Evolutionary conservation across 2,888 invertebrate species (phyloP).

Genomic region (Pandemis cinnamomeana): DNA sequence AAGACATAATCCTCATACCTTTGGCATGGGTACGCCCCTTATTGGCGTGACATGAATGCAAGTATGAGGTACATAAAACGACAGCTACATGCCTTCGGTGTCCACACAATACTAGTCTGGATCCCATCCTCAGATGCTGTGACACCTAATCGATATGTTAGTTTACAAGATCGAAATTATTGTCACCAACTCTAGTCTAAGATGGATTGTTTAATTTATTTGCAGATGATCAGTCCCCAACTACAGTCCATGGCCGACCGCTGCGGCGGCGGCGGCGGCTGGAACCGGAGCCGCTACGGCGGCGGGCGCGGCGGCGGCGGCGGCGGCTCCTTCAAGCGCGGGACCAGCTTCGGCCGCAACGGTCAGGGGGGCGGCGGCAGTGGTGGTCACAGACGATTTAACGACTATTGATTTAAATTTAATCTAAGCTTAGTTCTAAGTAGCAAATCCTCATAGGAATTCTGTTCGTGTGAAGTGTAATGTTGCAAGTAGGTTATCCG

Average conservation of each 20-base stretch:
- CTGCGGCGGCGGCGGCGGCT: constrained; percentile 86
- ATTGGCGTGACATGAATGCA: constrained; percentile 90
- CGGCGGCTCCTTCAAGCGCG: constrained; percentile 80
- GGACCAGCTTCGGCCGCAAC: constrained; percentile 74
- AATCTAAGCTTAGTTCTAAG: constrained; percentile 51
- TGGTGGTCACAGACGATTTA: constrained; percentile 75
- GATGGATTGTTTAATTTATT: constrained; percentile 41
- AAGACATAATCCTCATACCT: constrained; percentile 85
- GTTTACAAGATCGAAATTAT: not conserved
- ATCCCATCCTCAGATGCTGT: constrained; percentile 90
- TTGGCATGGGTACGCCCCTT: constrained; percentile 89
- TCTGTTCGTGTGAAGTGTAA: constrained; percentile 64
- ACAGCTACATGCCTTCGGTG: constrained; percentile 92
- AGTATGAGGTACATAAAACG: constrained; percentile 87
- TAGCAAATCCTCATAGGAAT: constrained; percentile 75
- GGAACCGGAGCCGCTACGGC: constrained; percentile 82
- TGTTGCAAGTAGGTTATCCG: constrained; percentile 54
- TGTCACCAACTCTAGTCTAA: not conserved
- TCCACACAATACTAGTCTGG: constrained; percentile 88
- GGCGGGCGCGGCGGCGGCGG: constrained; percentile 75
- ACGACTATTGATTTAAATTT: constrained; percentile 70
- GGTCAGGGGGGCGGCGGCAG: constrained; percentile 66
- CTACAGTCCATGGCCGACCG: constrained; percentile 91
- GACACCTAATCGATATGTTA: constrained; percentile 62
- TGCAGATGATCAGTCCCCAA: constrained; percentile 92